Evolutionary conservation across 2,888 invertebrate species (phyloP).

Genomic region (Tenodera sinensis): DNA sequence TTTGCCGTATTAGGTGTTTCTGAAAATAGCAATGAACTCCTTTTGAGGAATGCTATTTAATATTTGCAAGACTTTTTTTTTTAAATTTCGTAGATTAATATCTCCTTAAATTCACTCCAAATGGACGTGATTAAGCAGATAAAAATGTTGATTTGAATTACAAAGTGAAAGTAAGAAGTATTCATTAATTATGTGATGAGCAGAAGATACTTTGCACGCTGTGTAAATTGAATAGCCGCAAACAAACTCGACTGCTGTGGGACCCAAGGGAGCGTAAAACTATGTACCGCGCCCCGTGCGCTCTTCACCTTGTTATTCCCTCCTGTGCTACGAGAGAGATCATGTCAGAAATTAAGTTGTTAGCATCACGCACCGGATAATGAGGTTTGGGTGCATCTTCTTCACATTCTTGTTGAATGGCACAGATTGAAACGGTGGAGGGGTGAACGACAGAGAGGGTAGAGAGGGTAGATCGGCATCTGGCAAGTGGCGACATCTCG

Average conservation of each 20-base stretch:
- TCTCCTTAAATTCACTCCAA: too few species aligned
- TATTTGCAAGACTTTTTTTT: too few species aligned
- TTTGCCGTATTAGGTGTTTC: too few species aligned
- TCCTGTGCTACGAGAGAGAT: neutral
- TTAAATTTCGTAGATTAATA: too few species aligned
- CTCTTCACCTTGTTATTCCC: neutral
- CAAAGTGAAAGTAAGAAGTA: too few species aligned
- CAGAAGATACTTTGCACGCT: too few species aligned
- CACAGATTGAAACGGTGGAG: neutral
- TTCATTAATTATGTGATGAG: too few species aligned
- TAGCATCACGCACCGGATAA: neutral
- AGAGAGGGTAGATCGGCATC: neutral
- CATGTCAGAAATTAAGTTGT: neutral
- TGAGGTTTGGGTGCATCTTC: neutral
- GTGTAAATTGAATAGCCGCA: too few species aligned
- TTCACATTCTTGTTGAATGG: neutral
- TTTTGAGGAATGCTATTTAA: too few species aligned
- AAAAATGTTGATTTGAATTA: too few species aligned
- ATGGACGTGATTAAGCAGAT: too few species aligned
- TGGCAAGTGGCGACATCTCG: neutral
- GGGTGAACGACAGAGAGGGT: neutral
- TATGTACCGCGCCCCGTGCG: neutral
- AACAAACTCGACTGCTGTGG: neutral
- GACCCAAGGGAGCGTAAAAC: neutral
- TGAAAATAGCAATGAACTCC: too few species aligned